Evolutionary conservation across 2,797 vertebrate species (phyloP).

Genomic region (Chelon auratus): DNA sequence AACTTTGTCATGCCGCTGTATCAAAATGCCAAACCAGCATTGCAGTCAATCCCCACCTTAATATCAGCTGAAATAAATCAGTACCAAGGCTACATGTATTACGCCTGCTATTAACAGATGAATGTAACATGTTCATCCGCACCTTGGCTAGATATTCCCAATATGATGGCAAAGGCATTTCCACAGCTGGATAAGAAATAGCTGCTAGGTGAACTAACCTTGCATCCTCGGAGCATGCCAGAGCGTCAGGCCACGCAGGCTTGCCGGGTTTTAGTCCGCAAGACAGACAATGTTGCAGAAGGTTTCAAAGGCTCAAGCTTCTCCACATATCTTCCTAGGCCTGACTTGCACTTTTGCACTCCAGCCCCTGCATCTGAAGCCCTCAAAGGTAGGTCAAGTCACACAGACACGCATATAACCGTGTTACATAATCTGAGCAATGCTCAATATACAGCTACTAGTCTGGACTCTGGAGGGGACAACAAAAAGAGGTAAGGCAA

Average conservation of each 20-base stretch:
- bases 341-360: conserved; percentile 12
- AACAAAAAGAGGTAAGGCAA: conserved; percentile 36
- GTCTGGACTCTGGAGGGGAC: conserved; percentile 22
- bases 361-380: not conserved
- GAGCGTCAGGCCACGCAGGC: conserved; percentile 34
- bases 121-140: conserved; percentile 83
- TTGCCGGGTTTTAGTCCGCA: conserved; percentile 32
- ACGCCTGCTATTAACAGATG: conserved; percentile 82
- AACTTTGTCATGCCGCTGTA: conserved; percentile 80
- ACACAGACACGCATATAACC: conserved; percentile 1
- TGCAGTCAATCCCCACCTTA: conserved; percentile 84
- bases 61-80: conserved; percentile 92
- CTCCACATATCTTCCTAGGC: not conserved
- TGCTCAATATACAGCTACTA: conserved; percentile 8
- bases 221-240: conserved; percentile 48
- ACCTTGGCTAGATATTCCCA: conserved; percentile 86
- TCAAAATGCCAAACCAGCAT: conserved; percentile 81
- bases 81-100: conserved; percentile 71
- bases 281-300: conserved; percentile 17
- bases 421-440: conserved; percentile 24
- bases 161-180: conserved; percentile 77
- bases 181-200: conserved; percentile 81
- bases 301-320: conserved; percentile 4
- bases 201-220: conserved; percentile 83
- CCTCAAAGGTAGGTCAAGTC: conserved; percentile 15